Base-by-base conservation (phyloP, 1,140 invertebrate genomes). In the Tetranychus cinnabarinus region DNA sequence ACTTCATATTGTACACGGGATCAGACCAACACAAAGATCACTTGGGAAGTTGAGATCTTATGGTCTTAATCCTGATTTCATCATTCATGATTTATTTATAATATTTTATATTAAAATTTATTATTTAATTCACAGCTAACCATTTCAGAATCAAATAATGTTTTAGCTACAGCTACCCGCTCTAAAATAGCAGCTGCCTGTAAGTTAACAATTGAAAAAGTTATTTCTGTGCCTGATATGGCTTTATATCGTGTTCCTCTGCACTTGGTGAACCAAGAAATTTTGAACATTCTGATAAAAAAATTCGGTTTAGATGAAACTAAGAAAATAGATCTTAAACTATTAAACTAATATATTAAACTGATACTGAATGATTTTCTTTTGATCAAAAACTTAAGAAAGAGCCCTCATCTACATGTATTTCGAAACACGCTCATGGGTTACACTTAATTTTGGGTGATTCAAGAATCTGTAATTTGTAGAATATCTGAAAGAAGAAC, bases 141-240 rank as follows among this genome's bases (percentile, higher is more conserved):
- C 23, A n/a, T n/a, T n/a, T 95, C 90, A 70, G 77, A 92, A 56
- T 93, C 88, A 63, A 86, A 91, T 70, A 82, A 82, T 65, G 83
- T 85, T 1, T 83, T 97, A 54, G 80, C 79, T 33, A 73, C 82
- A 48, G 73, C 77, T 56, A 83, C 91, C 0, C 89, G 88, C 69
- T 81, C 89, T 48, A 98, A 99, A 75, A 89, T 99, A 45, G 95
- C 91, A 3, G 88, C 88, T 69, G 97, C 97, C 70, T 97, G 92
- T 70, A 88, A 97, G 76, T 90, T 98, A 33, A 80, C 80, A 15
- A 83, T 86, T 47, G 83, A 91, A 67, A 88, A 97, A 74, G 79
- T 81, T 63, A 65, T 69, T 60, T 90, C 87, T 67, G 85, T 97
- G 66, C 90, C 90, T 69, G 93, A 99, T 74, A 79, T 95, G 39